Evolutionary conservation across 2,797 vertebrate species (phyloP).

Genomic region (Syngnathus rostellatus): DNA sequence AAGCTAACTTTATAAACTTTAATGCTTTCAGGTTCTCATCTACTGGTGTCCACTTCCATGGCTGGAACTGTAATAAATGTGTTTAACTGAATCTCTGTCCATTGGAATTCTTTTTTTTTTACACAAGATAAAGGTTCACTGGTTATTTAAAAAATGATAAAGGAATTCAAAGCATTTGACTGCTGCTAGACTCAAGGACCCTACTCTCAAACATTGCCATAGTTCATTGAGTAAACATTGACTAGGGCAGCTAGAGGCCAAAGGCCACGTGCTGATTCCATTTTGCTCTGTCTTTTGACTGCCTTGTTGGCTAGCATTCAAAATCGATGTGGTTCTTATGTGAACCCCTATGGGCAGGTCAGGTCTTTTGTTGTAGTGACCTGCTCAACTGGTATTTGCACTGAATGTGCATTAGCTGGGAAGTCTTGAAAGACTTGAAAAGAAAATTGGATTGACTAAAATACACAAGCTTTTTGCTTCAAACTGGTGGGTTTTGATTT

Average conservation of each 20-base stretch:
- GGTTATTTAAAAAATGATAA: neutral
- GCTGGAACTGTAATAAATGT: neutral
- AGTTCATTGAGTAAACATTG: neutral
- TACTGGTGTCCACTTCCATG: neutral
- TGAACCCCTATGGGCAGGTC: neutral
- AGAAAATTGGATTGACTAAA: neutral
- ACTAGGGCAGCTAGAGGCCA: neutral
- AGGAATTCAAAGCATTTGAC: neutral
- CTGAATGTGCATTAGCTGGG: neutral
- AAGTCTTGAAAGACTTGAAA: neutral
- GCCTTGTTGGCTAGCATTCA: neutral
- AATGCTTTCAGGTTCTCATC: neutral
- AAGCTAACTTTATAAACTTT: neutral
- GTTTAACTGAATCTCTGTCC: neutral
- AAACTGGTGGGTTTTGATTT: neutral
- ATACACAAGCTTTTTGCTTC: neutral
- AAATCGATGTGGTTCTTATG: neutral
- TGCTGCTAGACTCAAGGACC: neutral
- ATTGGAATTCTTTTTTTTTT: neutral
- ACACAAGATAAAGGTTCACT: neutral
- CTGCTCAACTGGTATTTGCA: neutral
- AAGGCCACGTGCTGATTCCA: neutral
- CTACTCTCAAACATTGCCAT: neutral
- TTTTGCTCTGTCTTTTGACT: neutral
- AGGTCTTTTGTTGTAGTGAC: neutral